Conservation (phyloP, 2,797 vertebrate species). For the Sebastes elongatus region DNA sequence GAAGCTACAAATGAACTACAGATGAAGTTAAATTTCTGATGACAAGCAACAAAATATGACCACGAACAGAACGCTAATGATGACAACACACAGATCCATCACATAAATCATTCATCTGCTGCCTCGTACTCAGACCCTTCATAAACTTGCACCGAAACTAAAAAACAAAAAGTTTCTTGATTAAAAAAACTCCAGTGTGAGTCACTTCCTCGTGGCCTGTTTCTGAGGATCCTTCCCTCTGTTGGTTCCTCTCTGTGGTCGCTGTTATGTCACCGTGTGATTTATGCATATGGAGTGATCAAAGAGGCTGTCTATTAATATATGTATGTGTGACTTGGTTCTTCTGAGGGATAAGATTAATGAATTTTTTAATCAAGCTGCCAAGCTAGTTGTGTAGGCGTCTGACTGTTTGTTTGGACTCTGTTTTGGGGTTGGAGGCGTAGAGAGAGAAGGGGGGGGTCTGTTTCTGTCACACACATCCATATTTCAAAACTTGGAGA, state of each 20-base stretch:
- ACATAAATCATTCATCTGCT: not conserved
- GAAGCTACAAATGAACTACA: too few relatives aligned
- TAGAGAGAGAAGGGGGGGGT: not conserved
- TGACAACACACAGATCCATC: too few relatives aligned
- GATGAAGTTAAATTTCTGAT: too few relatives aligned
- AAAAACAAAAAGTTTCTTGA: not conserved
- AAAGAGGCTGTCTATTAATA: conserved; percentile 59
- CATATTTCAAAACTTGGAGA: conserved; percentile 54
- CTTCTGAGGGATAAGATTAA: conserved; percentile 20
- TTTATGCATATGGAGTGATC: conserved; percentile 57
- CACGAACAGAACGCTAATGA: too few relatives aligned
- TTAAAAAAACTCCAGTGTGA: conserved; percentile 33
- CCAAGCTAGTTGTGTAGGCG: not conserved
- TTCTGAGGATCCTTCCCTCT: conserved; percentile 36
- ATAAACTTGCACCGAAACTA: not conserved
- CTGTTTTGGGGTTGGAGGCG: not conserved
- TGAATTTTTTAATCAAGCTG: conserved; percentile 30
- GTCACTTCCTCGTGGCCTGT: conserved; percentile 44
- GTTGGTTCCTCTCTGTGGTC: conserved; percentile 49
- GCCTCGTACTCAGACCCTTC: not conserved
- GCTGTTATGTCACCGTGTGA: conserved; percentile 52
- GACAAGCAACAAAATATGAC: too few relatives aligned
- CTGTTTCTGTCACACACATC: conserved; percentile 31
- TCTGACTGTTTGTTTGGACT: conserved; percentile 35
- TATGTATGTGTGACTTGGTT: conserved; percentile 48